A percentile compares a stretch with the other conserved stretches of the same genome.
Conservation (phyloP, 1,140 invertebrate species). For the Vanessa tameamea region DNA sequence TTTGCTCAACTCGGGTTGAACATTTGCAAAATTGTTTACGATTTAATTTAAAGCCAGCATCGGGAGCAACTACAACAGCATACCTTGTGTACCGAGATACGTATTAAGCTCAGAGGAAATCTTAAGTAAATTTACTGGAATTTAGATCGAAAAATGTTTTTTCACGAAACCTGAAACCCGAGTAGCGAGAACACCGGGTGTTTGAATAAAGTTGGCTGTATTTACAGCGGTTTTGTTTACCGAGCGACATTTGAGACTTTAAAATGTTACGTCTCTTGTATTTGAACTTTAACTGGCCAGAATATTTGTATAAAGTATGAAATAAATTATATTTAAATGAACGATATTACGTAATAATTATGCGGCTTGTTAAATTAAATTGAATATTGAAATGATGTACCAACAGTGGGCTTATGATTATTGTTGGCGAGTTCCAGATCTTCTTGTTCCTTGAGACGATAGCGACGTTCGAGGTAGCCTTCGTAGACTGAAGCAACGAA, state of each 20-base stretch:
- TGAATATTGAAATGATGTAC: slow-evolving; percentile 48
- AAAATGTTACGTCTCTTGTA: background rate
- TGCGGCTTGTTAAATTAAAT: background rate
- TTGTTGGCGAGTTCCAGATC: slow-evolving; percentile 68
- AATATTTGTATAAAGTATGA: no score
- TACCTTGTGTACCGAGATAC: background rate
- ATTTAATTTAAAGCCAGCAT: background rate
- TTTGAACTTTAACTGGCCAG: no score
- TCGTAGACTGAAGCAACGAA: slow-evolving; percentile 82
- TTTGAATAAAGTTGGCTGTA: background rate
- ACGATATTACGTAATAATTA: background rate
- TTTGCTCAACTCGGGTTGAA: slow-evolving; percentile 3
- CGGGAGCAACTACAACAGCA: background rate
- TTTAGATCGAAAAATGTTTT: slow-evolving; percentile 4
- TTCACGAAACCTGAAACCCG: background rate
- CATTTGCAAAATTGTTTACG: background rate
- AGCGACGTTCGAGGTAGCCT: slow-evolving; percentile 65
- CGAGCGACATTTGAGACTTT: background rate
- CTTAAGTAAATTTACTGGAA: background rate
- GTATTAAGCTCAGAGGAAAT: background rate
- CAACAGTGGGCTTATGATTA: slow-evolving; percentile 62
- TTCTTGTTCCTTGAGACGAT: slow-evolving; percentile 50
- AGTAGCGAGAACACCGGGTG: background rate
- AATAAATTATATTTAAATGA: background rate
- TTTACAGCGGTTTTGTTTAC: background rate